Base-by-base conservation (phyloP, 2,113 vertebrate genomes). In the Rhegmatorhina hoffmannsi region DNA sequence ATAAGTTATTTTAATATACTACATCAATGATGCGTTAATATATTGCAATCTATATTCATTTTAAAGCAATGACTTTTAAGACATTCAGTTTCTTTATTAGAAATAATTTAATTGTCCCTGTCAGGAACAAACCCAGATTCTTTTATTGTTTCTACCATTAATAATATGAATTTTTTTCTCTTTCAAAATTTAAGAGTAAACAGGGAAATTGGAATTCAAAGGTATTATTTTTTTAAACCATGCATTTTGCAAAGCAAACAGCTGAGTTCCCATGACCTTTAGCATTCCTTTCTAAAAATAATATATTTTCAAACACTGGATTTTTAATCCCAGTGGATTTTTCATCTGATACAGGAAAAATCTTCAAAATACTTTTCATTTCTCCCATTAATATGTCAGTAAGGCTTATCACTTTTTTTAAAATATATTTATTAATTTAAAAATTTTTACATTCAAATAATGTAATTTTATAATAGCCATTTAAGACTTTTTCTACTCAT, bases 101-200 rank as follows among this genome's bases (percentile, higher is more conserved):
- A 64, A 90, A 59, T 47, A 78, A 50, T 78, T 87, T 46, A 67
- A 17, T 79, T 72, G 24, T 23, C 15, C 3, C 10, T 85, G 50
- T 47, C 28, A 85, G 29, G 38, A 83, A 3, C 1, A 18, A 55
- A 49, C 0, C 0, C 4, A 34, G 2, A 20, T 69, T 60, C 0
- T 76, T 92, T 59, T 64, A 38, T 33, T 76, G 8, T 4, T 93
- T 90, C 55, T 83, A 56, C 26, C 5, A 29, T 60, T 73, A 68
- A 69, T 38, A 44, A 36, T 31, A 7, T 11, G 21, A 1, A 5
- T 29, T 49, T 49, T 56, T 81, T 47, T 13, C 1, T 31, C 13
- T 66, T 67, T 46, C 9, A 75, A 68, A 76, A 46, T 76, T 55
- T 60, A 53, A 34, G 17, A 40, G 19, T 50, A 64, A 85, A 64